Evolutionary conservation across 2,797 vertebrate species (phyloP).

Genomic region (Coregonus suidteri): DNA sequence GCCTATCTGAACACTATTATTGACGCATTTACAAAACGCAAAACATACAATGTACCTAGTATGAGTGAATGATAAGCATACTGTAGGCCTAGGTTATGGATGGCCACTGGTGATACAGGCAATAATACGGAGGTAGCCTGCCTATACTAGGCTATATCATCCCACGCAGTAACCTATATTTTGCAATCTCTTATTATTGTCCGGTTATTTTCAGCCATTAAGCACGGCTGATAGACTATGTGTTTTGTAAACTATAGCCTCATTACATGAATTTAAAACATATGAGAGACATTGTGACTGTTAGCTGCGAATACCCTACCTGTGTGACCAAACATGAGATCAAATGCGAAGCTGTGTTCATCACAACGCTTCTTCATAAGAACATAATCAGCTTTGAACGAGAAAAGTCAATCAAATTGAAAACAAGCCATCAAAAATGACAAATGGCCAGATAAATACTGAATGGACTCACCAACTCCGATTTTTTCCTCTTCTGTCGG

Average conservation of each 20-base stretch:
- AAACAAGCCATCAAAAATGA: constrained; percentile 32
- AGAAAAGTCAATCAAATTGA: constrained; percentile 33
- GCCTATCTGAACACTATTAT: constrained; percentile 10
- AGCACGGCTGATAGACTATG: neutral
- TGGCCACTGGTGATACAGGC: no score
- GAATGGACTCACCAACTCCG: constrained; percentile 86
- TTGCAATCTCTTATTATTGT: constrained; percentile 9
- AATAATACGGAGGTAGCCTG: no score
- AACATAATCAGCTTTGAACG: constrained; percentile 7
- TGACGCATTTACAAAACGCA: constrained; percentile 53
- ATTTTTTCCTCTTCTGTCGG: constrained; percentile 94
- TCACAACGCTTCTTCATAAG: neutral
- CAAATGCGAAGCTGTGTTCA: no score
- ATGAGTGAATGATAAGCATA: neutral
- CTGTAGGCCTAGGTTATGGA: neutral
- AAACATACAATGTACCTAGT: neutral
- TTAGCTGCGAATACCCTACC: neutral
- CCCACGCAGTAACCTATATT: constrained; percentile 9
- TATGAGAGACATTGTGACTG: neutral
- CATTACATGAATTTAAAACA: neutral
- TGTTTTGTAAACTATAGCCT: neutral
- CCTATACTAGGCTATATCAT: neutral
- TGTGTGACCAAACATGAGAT: neutral
- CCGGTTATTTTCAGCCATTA: constrained; percentile 1
- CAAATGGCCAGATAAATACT: constrained; percentile 21